Percentiles rank a stretch among this genome's conserved stretches.
phyloP scores from a whole-genome alignment of 2,888 invertebrate genomes.

The Campaea margaritaria region DNA sequence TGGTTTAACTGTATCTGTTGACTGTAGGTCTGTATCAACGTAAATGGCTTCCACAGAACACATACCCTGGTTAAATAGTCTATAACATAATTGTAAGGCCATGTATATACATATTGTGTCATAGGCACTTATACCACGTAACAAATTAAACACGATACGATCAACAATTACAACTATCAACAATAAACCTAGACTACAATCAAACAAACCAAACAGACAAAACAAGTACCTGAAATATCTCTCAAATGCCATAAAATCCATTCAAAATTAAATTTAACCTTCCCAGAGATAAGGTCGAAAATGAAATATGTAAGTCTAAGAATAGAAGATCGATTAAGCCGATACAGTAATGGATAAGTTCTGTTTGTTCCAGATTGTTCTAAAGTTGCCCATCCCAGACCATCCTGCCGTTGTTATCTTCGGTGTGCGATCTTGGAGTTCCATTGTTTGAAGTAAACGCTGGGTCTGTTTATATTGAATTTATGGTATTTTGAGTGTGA shows the following conservation, averaged over 20 bases:
- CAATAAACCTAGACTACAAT: conserved; percentile 26
- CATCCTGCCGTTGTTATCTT: conserved; percentile 46
- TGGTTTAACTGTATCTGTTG: too few species aligned
- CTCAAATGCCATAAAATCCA: neutral
- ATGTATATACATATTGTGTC: too few species aligned
- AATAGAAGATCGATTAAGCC: conserved; percentile 53
- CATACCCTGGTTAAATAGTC: too few species aligned
- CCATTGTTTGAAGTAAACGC: conserved; percentile 38
- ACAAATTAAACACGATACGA: conserved; percentile 1
- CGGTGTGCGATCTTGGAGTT: conserved; percentile 44
- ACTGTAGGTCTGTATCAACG: too few species aligned
- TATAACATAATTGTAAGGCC: too few species aligned
- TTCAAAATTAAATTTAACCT: conserved; percentile 2
- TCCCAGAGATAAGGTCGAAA: neutral
- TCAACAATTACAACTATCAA: conserved; percentile 23
- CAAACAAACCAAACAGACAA: conserved; percentile 34
- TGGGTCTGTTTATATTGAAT: conserved; percentile 15
- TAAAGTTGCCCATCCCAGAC: conserved; percentile 43
- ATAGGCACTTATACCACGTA: too few species aligned
- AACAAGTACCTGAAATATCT: conserved; percentile 12
- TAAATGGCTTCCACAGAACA: too few species aligned
- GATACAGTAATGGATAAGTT: conserved; percentile 64
- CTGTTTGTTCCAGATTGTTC: conserved; percentile 60
- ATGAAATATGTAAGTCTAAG: neutral
- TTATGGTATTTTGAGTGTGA: conserved; percentile 11